Evolutionary conservation across 1,140 invertebrate genomes (phyloP).

Genomic region (Hormaphis cornu): DNA sequence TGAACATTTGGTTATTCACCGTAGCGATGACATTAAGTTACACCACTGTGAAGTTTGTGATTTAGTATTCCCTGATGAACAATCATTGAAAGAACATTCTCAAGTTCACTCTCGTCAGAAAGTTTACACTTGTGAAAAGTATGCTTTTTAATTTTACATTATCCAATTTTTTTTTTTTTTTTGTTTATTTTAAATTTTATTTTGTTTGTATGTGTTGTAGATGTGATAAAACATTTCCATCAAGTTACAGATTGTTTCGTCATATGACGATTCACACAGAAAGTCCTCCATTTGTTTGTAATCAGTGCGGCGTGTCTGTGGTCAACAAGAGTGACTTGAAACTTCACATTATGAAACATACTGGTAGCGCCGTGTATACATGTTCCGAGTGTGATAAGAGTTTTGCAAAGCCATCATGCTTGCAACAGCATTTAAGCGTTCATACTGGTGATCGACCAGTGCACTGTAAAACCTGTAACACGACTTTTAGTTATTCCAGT

Average conservation of each 20-base stretch:
- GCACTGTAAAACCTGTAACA: slow-evolving; percentile 37
- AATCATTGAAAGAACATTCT: slow-evolving; percentile 44
- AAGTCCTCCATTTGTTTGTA: slow-evolving; percentile 33
- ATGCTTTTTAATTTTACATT: slow-evolving; percentile 8
- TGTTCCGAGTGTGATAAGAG: slow-evolving; percentile 35
- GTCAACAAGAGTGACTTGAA: slow-evolving; percentile 35
- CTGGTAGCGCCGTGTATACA: slow-evolving; percentile 28
- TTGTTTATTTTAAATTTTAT: background rate
- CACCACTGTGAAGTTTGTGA: slow-evolving; percentile 36
- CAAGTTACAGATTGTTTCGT: slow-evolving; percentile 30
- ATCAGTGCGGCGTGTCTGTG: slow-evolving; percentile 32
- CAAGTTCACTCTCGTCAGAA: slow-evolving; percentile 45
- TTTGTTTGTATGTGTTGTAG: background rate
- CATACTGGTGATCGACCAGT: slow-evolving; percentile 37
- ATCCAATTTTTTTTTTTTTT: background rate
- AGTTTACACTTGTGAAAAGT: slow-evolving; percentile 20
- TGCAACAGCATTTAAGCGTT: slow-evolving; percentile 34
- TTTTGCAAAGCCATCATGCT: slow-evolving; percentile 35
- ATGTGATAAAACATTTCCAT: slow-evolving; percentile 32
- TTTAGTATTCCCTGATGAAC: slow-evolving; percentile 45
- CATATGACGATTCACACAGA: slow-evolving; percentile 34
- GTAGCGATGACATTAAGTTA: slow-evolving; percentile 31
- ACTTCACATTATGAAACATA: slow-evolving; percentile 35
- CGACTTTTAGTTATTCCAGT: slow-evolving; percentile 36
- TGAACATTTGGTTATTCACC: slow-evolving; percentile 41